These are phyloP conservation scores for Philypnodon macrostomus DNA, from an alignment of 2,797 vertebrate genomes.

Conservation along the genomic window DNA sequence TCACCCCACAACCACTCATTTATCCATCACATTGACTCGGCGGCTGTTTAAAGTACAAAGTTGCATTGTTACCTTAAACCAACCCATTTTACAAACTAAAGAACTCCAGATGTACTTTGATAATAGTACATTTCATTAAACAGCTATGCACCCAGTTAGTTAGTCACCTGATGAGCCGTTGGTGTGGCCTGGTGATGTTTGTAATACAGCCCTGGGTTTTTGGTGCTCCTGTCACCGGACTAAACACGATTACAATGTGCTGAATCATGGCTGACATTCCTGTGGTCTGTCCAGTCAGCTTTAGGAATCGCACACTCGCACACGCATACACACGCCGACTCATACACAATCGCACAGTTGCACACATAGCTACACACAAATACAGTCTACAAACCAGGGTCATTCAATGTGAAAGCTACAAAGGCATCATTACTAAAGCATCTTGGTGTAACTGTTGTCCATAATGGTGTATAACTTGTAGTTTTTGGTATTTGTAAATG, in stretches of 20 bases:
- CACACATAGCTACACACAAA: too few species aligned
- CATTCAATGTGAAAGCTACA: too few species aligned
- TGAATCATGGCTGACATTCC: conserved; percentile 72
- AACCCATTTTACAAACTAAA: too few species aligned
- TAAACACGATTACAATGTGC: conserved; percentile 68
- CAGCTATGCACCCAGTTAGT: neutral
- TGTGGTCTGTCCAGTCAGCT: conserved; percentile 69
- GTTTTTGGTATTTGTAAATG: too few species aligned
- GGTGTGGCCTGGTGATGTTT: conserved; percentile 5
- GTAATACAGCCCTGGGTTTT: conserved; percentile 22
- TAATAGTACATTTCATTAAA: conserved; percentile 1
- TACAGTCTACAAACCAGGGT: too few species aligned
- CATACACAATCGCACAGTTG: conserved; percentile 26
- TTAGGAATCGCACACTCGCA: conserved; percentile 39
- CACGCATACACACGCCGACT: conserved; percentile 6
- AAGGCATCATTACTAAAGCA: too few species aligned
- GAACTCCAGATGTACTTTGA: neutral
- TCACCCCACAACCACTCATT: too few species aligned
- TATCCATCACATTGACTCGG: too few species aligned
- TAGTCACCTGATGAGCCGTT: conserved; percentile 1
- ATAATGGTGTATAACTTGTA: too few species aligned
- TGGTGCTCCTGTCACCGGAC: conserved; percentile 40
- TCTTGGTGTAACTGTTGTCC: too few species aligned
- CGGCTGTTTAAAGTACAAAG: too few species aligned
- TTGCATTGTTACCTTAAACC: too few species aligned